Percentiles rank a stretch among this genome's conserved stretches.
These are phyloP conservation scores for Mormyrus lacerda DNA, from an alignment of 2,113 vertebrate genomes.

Conservation along the genomic window DNA sequence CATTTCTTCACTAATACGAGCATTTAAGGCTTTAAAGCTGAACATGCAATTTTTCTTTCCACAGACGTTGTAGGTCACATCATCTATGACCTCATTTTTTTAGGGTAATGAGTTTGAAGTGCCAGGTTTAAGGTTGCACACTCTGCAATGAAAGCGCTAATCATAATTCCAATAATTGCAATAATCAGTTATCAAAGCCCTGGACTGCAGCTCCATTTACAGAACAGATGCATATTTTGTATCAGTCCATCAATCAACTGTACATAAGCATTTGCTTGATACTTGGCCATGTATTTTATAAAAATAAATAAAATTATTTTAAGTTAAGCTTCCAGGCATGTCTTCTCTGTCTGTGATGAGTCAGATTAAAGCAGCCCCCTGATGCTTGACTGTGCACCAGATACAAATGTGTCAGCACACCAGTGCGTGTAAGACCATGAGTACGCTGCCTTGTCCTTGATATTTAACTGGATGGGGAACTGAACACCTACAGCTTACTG, in stretches of 20 bases:
- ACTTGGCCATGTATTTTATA: neutral
- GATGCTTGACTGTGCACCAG: slow-evolving; percentile 1
- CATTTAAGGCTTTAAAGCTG: neutral
- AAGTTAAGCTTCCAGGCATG: neutral
- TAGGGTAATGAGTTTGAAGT: neutral
- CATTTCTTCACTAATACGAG: neutral
- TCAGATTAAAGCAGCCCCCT: slow-evolving; percentile 3
- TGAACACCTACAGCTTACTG: neutral
- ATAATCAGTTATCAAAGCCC: neutral
- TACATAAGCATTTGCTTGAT: neutral
- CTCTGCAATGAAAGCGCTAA: neutral
- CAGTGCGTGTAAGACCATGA: neutral
- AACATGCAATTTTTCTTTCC: neutral
- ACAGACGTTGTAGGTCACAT: neutral
- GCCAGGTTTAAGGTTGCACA: neutral
- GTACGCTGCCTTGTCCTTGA: slow-evolving; percentile 5
- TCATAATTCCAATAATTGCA: neutral
- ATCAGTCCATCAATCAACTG: neutral
- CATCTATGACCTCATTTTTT: neutral
- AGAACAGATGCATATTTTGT: neutral
- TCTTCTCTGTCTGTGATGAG: slow-evolving; percentile 2
- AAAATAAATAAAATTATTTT: neutral
- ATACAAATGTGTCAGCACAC: neutral
- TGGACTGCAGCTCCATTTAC: neutral
- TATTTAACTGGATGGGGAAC: neutral